Base-by-base conservation (phyloP, 2,888 invertebrate genomes). In the Drosophila fungiperda region DNA sequence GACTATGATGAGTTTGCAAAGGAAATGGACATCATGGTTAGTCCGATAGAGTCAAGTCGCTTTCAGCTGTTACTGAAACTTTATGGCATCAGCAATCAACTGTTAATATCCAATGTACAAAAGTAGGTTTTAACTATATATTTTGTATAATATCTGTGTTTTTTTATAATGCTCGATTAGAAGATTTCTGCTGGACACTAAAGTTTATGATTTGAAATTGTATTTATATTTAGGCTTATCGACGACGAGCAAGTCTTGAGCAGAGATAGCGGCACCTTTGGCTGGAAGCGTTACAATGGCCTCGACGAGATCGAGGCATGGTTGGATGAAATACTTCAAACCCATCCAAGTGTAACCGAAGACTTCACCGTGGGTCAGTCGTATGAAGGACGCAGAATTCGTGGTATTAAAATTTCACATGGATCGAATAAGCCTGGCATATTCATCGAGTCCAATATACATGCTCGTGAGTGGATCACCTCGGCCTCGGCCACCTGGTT, bases 401-500 rank as follows among this genome's bases (percentile, higher is more conserved):
- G 94, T 60, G 96, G 95, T 40, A 94, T 95, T 0, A 94, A 93
- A 80, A 92, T 95, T 23, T 92, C 93, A 0, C 88, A 88, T 42
- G 91, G 90, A 8, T 1, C 83, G 0, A 92, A 94, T 78, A 93
- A 95, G 91, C 93, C 94, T 68, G 94, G 94, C 23, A 94, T 95
- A 15, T 95, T 96, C 92, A 94, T 96, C 17, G 96, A 96, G 93
- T 94, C 94, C 45, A 95, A 95, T 58, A 95, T 95, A 42, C 95
- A 95, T 84, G 93, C 95, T 0, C 93, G 96, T 49, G 96, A 96
- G 93, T 96, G 96, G 96, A 96, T 96, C 32, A 94, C 96, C 0
- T 95, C 96, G 0, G 96, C 96, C 0, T 95, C 95, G 0, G 95
- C 95, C 0, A 95, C 95, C 0, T 96, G 95, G 93, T 94, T 97